Base-by-base conservation (phyloP, 1,140 invertebrate species). In the Glossosoma conforme region DNA sequence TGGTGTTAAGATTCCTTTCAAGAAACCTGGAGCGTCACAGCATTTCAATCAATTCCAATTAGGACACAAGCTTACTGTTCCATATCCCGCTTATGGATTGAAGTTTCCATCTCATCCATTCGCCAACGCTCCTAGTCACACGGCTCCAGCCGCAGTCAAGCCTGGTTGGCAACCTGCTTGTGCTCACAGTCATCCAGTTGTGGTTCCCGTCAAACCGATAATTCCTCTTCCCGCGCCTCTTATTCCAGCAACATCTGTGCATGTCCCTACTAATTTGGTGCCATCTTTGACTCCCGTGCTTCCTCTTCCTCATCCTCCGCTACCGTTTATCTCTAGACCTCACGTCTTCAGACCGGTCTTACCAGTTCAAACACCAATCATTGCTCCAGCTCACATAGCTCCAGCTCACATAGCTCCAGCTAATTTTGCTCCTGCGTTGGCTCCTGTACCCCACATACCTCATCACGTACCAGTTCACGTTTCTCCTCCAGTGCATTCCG, bases 1-100 rank as follows among this genome's bases (percentile, higher is more conserved):
- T 1, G 64, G 67, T 3, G 66, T 75, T 1, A 75, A 75, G 50
- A 67, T 74, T 19, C 72, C 71, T 0, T 36, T 72, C 1, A 53
- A 59, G 6, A 62, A 65, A 35, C 68, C 67, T n/a, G 46, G 61
- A n/a, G n/a, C n/a, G n/a, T n/a, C n/a, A n/a, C n/a, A n/a, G n/a
- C n/a, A n/a, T 66, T 63, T 32, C 60, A 54, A 6, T 37, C 41
- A 50, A 59, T 67, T 0, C 64, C 64, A 71, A 53, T 64, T 62
- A 3, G 65, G 68, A 51, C 67, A 65, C n/a, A n/a, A n/a, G n/a
- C n/a, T n/a, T n/a, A n/a, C n/a, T 41, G 70, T 51, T 14, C 66
- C 65, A 3, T 67, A 70, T 56, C 65, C 62, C 4, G 65, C 69
- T 50, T 69, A 65, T 40, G 72, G 65, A 19, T 54, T 65, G 1